Base-by-base conservation (phyloP, 2,888 invertebrate genomes). In the Drosophila birchii region DNA sequence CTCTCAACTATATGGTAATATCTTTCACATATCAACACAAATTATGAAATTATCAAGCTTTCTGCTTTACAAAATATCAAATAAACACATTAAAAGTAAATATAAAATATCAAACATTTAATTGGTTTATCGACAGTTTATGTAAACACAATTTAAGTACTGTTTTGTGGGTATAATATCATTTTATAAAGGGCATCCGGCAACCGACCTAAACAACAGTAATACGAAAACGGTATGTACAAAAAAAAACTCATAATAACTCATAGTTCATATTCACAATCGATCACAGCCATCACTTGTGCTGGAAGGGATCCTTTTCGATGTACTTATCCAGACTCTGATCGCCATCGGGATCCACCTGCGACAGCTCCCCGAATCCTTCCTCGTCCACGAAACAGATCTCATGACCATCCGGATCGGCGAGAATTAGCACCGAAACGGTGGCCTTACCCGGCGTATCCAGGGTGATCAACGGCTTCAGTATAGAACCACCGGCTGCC, bases 321-420 rank as follows among this genome's bases (percentile, higher is more conserved):
- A 98, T 97, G 82, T 94, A 96, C 91, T 95, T 95, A 81, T 96
- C 94, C 32, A 99, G 93, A 45, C 96, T 94, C n/a, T 94, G 93
- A 79, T 98, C 96, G 54, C 96, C 97, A 60, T 96, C 94, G 0
- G 96, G 95, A 91, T 99, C 99, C 5, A 97, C 95, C 83, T 96
- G 94, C 0, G 98, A 98, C 43, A 99, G 93, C 87, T 98, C 94
- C 8, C 96, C 93, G 93, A 98, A 99, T 41, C 96, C 98, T 93
- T 98, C 98, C 86, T 98, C 98, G 76, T 98, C 99, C 7, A 99
- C 99, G 93, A 99, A 99, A 93, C 99, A 99, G 78, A 99, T 99
- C 94, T 99, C 99, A 92, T 99, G 99, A 0, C 95, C 97, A 93
- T 99, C 98, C 0, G 99, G 99, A 94, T 99, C 99, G 2, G 97